Evolutionary conservation across 35 echinoderm and acorn worm species (phyloP).

Genomic region (Diadema setosum): DNA sequence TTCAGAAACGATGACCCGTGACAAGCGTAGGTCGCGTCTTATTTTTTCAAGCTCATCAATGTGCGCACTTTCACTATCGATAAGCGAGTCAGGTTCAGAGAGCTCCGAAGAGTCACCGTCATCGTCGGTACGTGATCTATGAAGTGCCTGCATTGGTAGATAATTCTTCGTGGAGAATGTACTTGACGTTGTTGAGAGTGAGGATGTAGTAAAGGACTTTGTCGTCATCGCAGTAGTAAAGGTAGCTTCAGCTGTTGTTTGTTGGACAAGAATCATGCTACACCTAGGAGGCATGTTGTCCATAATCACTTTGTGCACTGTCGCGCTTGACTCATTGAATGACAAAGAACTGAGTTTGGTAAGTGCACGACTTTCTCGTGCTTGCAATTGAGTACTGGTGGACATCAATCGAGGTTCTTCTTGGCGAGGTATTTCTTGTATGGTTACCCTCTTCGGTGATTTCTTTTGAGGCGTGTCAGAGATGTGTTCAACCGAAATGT

Average conservation of each 20-base stretch:
- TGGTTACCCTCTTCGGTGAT: background rate
- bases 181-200: background rate
- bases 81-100: background rate
- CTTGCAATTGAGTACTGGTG: background rate
- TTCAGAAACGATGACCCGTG: slow-evolving; percentile 33
- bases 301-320: background rate
- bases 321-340: background rate
- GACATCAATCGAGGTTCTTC: background rate
- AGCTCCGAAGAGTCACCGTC: background rate
- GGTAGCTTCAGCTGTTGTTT: slow-evolving; percentile 26
- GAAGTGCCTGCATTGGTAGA: no score
- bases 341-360: background rate
- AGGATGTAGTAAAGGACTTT: background rate
- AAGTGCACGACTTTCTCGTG: background rate
- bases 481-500: background rate
- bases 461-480: background rate
- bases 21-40: slow-evolving; percentile 26
- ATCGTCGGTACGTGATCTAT: background rate
- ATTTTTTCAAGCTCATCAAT: slow-evolving; percentile 44
- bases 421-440: background rate
- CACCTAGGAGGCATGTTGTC: slow-evolving; percentile 34
- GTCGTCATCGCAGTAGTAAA: slow-evolving; percentile 12
- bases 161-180: background rate
- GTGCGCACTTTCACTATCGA: background rate
- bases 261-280: slow-evolving; percentile 26